phyloP scores from a whole-genome alignment of 2,888 invertebrate genomes.

The Digitonthophagus gazella region DNA sequence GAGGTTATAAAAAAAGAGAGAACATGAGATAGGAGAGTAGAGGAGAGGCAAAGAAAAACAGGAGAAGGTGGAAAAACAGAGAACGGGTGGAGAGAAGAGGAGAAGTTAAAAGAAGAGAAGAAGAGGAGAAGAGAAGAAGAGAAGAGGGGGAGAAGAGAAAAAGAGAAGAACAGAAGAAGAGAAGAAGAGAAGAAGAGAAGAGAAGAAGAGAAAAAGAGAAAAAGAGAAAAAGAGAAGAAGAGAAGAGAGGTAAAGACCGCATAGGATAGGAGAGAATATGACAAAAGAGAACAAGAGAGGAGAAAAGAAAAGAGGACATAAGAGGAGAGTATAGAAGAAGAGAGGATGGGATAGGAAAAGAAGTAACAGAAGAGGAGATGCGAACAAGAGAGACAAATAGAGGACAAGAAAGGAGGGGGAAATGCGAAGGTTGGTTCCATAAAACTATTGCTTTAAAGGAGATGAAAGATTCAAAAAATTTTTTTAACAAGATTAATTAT shows the following conservation, averaged over 20 bases:
- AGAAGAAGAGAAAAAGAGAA: background rate
- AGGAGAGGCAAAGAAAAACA: background rate
- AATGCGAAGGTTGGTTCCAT: no score
- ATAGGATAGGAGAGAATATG: background rate
- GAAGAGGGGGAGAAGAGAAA: background rate
- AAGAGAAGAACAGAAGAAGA: background rate
- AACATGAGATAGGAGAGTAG: background rate
- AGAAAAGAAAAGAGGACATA: no score
- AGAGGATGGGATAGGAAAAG: background rate
- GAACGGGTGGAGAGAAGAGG: background rate
- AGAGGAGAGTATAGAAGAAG: background rate
- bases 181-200: background rate
- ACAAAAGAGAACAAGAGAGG: background rate
- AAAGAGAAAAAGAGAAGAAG: background rate
- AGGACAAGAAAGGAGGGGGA: background rate
- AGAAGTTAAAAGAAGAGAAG: background rate
- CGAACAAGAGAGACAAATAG: background rate
- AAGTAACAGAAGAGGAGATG: background rate
- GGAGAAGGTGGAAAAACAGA: background rate
- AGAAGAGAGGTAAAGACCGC: no score
- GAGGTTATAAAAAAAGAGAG: background rate
- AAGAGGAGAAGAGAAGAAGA: background rate
- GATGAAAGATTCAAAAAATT: no score
- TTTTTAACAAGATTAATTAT: no score
- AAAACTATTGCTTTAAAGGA: no score